These are phyloP conservation scores for Nettapus auritus DNA, from an alignment of 2,113 vertebrate genomes.

Conservation along the genomic window DNA sequence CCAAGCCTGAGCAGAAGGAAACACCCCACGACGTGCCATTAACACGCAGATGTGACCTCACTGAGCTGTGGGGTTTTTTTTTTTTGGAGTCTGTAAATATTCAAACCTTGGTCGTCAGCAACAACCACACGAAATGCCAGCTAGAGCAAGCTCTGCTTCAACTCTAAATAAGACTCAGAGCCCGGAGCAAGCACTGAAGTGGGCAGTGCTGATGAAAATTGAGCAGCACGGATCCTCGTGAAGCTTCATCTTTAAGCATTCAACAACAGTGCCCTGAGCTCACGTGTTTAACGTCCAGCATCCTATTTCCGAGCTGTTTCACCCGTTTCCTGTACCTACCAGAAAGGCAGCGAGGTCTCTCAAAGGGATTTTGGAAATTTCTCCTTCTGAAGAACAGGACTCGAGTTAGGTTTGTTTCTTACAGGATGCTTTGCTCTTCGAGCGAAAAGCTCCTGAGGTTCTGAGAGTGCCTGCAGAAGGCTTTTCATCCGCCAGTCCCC, in stretches of 20 bases:
- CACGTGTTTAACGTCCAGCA: background rate
- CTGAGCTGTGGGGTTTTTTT: rapidly evolving
- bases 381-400: background rate
- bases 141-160: background rate
- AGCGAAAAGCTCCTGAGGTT: background rate
- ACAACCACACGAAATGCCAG: background rate
- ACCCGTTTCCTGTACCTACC: background rate
- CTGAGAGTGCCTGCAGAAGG: background rate
- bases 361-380: background rate
- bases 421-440: background rate
- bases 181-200: background rate
- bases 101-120: background rate
- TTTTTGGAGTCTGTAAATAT: background rate
- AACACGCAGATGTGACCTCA: too few species aligned
- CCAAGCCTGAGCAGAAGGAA: rapidly evolving
- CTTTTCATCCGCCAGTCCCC: background rate
- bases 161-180: background rate
- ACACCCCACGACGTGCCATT: background rate
- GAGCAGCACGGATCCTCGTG: background rate
- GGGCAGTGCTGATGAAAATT: background rate
- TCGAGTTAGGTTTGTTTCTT: background rate
- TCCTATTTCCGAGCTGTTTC: background rate
- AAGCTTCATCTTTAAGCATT: background rate
- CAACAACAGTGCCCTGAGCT: background rate
- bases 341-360: rapidly evolving